Evolutionary conservation across 2,888 invertebrate genomes (phyloP), one percentile per base, ranked within the genome.

Genomic region (Cantharis flavilabris): DNA sequence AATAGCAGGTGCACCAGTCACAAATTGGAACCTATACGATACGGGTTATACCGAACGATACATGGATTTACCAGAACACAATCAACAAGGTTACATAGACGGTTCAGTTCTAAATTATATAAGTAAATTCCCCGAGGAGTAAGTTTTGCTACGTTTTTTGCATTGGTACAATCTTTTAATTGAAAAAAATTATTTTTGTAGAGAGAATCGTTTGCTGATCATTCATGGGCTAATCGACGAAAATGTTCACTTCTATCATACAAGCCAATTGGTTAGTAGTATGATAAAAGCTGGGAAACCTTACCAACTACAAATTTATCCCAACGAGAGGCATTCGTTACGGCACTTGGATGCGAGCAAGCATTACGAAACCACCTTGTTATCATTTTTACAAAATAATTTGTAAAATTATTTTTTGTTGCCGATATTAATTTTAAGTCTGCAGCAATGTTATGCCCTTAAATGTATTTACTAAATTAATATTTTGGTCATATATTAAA

Each of bases 41-140:
- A 99, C 99, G 0, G 99, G 98, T 13, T 99, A 99, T 90, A 98
- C 98, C 72, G 99, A 99, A 90, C 92, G 99, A 62, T 99, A 99
- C 89, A 97, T 99, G 97, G 96, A 95, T 86, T 88, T 95, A 79
- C 97, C 97, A 0, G 91, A 92, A 75, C 91, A 92, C 81, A 96
- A 97, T 89, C 89, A 89, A 72, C 89, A 90, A 80, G 98, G 96
- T 9, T 99, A 99, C 89, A 90, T 91, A 76, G 91, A 93, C 73
- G 97, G 97, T 74, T 96, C 95, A 33, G 95, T 98, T 79, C 91
- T 98, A 63, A 94, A 93, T 77, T 95, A 96, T 84, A 94, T 96
- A 70, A 93, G 94, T 83, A 93, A 93, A 87, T 96, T 98, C 88
- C 98, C 98, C 2, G 96, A 98, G 86, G 96, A 97, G 95, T 96